Conservation (phyloP, 2,797 vertebrate genomes). For the Vireo griseus region DNA sequence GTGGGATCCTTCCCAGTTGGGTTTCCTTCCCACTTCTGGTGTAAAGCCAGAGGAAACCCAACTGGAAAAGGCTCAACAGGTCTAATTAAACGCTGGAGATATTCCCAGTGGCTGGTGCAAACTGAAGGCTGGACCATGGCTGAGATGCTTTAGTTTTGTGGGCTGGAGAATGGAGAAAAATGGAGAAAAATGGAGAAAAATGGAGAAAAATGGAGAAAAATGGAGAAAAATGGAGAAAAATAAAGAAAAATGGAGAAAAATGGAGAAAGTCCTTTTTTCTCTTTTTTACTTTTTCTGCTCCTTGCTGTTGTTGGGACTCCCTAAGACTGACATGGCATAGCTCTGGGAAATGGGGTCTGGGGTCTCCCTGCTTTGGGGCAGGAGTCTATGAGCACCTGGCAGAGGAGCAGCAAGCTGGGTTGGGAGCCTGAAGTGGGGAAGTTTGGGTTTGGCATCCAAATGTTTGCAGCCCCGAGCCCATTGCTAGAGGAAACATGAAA, state of each 20-base stretch:
- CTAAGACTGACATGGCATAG: rapidly evolving
- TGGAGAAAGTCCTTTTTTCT: background rate
- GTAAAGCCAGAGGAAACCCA: background rate
- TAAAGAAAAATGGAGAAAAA: background rate
- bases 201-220: background rate
- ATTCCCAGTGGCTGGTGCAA: background rate
- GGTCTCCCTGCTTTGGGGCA: rapidly evolving
- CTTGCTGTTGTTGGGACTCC: background rate
- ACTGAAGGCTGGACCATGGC: rapidly evolving
- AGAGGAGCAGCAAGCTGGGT: rapidly evolving
- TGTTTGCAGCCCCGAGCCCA: background rate
- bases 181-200: background rate
- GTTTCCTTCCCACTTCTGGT: background rate
- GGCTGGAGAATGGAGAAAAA: background rate
- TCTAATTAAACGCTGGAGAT: background rate
- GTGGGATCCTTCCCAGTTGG: background rate
- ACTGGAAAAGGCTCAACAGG: background rate
- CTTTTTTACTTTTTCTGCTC: background rate
- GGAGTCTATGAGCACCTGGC: background rate
- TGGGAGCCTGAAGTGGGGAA: background rate
- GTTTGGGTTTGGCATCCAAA: background rate
- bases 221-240: background rate
- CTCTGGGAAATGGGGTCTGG: background rate
- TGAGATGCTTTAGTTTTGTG: rapidly evolving
- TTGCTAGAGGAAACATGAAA: conserved; percentile 29